Evolutionary conservation across 2,797 vertebrate species (phyloP).

Genomic region (Distichodus sexfasciatus): DNA sequence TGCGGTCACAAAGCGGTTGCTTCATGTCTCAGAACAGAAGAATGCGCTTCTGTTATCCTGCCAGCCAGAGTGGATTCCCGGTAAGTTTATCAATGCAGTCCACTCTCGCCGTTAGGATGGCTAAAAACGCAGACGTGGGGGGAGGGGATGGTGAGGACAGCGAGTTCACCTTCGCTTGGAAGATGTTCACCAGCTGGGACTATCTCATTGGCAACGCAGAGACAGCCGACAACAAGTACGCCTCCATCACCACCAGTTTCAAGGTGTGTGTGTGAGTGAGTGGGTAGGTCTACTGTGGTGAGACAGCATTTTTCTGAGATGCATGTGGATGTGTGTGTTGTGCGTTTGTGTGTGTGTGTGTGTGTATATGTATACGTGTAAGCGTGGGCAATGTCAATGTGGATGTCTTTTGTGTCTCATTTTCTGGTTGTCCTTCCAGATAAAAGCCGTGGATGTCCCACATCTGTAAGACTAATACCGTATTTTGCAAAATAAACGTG

Average conservation of each 20-base stretch:
- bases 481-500: too few species aligned
- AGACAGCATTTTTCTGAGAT: too few species aligned
- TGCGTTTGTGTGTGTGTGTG: background rate
- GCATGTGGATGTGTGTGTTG: background rate
- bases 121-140: constrained; percentile 88
- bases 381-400: background rate
- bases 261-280: constrained; percentile 76
- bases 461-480: constrained; percentile 2
- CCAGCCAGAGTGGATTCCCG: constrained; percentile 53
- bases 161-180: constrained; percentile 94
- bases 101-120: constrained; percentile 82
- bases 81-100: constrained; percentile 44
- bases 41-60: constrained; percentile 56
- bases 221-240: constrained; percentile 94
- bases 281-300: background rate
- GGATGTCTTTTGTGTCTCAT: constrained; percentile 10
- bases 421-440: constrained; percentile 4
- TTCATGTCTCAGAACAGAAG: constrained; percentile 32
- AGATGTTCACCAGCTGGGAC: constrained; percentile 99
- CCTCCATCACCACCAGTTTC: constrained; percentile 96
- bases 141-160: constrained; percentile 85
- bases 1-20: background rate
- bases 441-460: background rate
- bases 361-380: background rate
- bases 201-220: constrained; percentile 96